Evolutionary conservation across 2,113 vertebrate genomes (phyloP), one percentile per base, ranked within the genome.

Genomic region (Oplegnathus fasciatus): DNA sequence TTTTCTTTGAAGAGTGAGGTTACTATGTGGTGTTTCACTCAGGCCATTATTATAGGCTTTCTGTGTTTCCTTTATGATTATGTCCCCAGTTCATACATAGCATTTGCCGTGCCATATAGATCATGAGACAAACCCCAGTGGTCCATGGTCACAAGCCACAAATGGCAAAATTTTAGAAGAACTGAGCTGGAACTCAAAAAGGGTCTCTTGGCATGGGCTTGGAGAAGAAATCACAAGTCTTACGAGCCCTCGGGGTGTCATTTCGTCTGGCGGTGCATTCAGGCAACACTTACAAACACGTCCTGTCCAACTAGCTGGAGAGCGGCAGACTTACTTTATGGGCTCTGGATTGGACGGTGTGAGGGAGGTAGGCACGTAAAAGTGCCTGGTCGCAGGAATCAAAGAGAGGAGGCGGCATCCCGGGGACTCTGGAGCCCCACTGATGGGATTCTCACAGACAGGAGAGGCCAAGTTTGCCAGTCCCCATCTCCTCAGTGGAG

Each of bases 391-490:
- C 30, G 11, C 32, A 68, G 87, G 86, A 93, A 92, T 92, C 89
- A 94, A 94, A 94, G 90, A 54, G 68, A 88, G 71, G 28, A 80
- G 76, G 50, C 55, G 71, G 80, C 87, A 88, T 86, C 78, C 69
- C 60, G 15, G 80, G 64, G 86, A 90, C 65, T 75, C 85, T 40
- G 37, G 58, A 75, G 86, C 73, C 64, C 55, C 74, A 44, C 66
- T 83, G 88, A 86, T 77, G 81, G 87, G 80, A 92, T 81, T 87
- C 48, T 81, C 88, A 75, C 91, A 91, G 92, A 90, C 93, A 80
- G 55, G 78, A 89, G 95, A 96, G 94, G 92, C 94, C 93, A 88
- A 90, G 93, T 93, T 95, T 95, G 92, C 87, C 89, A 74, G 83
- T 84, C 83, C 74, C 26, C 62, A 72, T 89, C 87, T 91, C 90